Evolutionary conservation across 2,797 vertebrate species (phyloP).

Genomic region (Sorex maritimensis): DNA sequence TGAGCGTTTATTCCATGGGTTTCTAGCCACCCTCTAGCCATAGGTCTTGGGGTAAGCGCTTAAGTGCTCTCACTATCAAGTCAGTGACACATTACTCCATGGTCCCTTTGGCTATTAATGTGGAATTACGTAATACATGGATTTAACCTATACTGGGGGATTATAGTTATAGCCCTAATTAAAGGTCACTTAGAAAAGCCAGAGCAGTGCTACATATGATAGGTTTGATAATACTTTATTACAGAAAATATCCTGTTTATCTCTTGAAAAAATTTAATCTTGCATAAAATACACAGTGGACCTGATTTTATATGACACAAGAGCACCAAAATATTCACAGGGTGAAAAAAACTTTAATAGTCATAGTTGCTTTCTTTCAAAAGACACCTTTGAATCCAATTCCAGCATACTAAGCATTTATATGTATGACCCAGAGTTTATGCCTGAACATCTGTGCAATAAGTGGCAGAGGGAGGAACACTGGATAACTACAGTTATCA

Average conservation of each 20-base stretch:
- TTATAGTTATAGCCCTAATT: not conserved
- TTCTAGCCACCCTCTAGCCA: not conserved
- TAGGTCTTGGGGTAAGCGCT: not conserved
- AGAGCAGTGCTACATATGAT: not conserved
- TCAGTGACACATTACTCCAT: not conserved
- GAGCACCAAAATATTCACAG: not conserved
- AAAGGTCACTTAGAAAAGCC: constrained; percentile 51
- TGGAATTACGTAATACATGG: not conserved
- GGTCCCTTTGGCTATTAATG: not conserved
- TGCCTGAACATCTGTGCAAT: not conserved
- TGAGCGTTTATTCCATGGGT: not conserved
- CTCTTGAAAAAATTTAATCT: not conserved
- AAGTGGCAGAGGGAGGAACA: not conserved
- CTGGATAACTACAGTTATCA: not conserved
- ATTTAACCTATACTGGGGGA: not conserved
- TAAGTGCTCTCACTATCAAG: not conserved
- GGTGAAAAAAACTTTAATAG: not conserved
- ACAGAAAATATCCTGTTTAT: constrained; percentile 22
- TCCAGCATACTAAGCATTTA: not conserved
- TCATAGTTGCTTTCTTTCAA: constrained; percentile 46
- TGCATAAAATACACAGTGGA: constrained; percentile 28
- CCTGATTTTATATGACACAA: constrained; percentile 31
- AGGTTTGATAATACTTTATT: not conserved
- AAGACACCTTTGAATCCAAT: constrained; percentile 20
- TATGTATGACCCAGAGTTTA: not conserved